A percentile compares a stretch with the other conserved stretches of the same genome.
Evolutionary conservation across 2,888 invertebrate genomes (phyloP).

Genomic region (Sarcophaga caerulescens): DNA sequence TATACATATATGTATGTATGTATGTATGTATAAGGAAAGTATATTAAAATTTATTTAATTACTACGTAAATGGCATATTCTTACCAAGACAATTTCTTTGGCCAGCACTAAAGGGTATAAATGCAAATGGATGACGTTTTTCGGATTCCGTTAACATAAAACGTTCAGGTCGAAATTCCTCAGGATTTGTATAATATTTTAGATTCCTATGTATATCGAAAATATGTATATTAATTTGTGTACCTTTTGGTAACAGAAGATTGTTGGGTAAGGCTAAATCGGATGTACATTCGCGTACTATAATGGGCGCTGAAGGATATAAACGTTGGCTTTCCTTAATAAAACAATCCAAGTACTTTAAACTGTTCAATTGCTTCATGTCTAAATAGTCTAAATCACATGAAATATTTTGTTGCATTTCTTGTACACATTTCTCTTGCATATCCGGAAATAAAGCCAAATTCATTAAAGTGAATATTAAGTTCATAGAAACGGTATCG

Average conservation of each 20-base stretch:
- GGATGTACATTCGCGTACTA: constrained; percentile 82
- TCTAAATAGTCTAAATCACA: constrained; percentile 69
- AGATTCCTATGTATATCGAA: constrained; percentile 75
- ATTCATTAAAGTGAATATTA: constrained; percentile 76
- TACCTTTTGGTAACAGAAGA: constrained; percentile 72
- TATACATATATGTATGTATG: not conserved
- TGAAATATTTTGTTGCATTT: constrained; percentile 71
- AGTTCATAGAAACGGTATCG: constrained; percentile 73
- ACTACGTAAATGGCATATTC: not conserved
- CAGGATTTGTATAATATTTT: constrained; percentile 73
- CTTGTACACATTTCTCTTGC: constrained; percentile 74
- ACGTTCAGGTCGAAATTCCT: constrained; percentile 76
- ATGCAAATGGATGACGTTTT: constrained; percentile 75
- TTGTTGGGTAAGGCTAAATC: constrained; percentile 73
- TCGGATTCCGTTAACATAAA: constrained; percentile 82
- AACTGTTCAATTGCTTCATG: constrained; percentile 69
- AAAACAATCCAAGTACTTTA: constrained; percentile 83
- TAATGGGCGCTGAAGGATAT: constrained; percentile 85
- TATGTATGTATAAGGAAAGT: not conserved
- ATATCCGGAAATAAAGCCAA: constrained; percentile 72
- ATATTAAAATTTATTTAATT: too few relatives aligned
- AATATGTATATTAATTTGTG: constrained; percentile 72
- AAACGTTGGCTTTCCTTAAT: constrained; percentile 85
- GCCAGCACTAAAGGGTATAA: constrained; percentile 78
- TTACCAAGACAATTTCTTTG: constrained; percentile 79